Base-by-base conservation (phyloP, 2,113 vertebrate genomes). In the Accipiter virgatus region DNA sequence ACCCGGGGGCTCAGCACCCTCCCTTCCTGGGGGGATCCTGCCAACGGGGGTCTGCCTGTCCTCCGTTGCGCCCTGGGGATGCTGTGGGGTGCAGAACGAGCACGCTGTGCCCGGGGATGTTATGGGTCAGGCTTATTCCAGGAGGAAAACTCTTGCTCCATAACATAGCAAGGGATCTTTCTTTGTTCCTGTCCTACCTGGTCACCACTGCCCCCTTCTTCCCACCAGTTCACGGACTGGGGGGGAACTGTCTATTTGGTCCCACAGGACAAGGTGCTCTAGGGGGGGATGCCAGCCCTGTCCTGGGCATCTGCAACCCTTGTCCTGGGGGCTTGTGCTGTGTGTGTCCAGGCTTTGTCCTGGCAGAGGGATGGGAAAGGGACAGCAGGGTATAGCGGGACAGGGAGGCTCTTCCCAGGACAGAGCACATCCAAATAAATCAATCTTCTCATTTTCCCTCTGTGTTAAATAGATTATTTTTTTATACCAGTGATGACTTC, bases 291-390 rank as follows among this genome's bases (percentile, higher is more conserved):
- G 48, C 12, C 75, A 71, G 40, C 47, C 52, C 58, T 65, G 40
- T 36, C 18, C 1, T 0, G 20, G 16, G 31, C 0, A 9, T 53
- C 38, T 62, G 29, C 9, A 19, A 7, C 27, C 19, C 0, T 0
- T 21, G 29, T 42, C 17, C 38, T 10, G 13, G 43, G 48, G 1
- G 21, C 31, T 62, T 59, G 56, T 72, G 56, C 22, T 34, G 10
- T 26, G n/a, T 19, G 32, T 48, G 50, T 55, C 19, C 53, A 13
- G 38, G 31, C 3, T 80, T 16, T 73, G 29, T 20, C 18, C 48
- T 23, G 36, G 47, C 26, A 38, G n/a, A 79, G 38, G 45, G 42
- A 38, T 31, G 53, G 43, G 36, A 12, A 21, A 50, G 65, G 70
- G 53, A 56, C 25, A 45, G 50, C 9, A 27, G 63, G 8, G 16